Evolutionary conservation across 2,797 vertebrate species (phyloP).

Genomic region (Enteromius trimaculatus): DNA sequence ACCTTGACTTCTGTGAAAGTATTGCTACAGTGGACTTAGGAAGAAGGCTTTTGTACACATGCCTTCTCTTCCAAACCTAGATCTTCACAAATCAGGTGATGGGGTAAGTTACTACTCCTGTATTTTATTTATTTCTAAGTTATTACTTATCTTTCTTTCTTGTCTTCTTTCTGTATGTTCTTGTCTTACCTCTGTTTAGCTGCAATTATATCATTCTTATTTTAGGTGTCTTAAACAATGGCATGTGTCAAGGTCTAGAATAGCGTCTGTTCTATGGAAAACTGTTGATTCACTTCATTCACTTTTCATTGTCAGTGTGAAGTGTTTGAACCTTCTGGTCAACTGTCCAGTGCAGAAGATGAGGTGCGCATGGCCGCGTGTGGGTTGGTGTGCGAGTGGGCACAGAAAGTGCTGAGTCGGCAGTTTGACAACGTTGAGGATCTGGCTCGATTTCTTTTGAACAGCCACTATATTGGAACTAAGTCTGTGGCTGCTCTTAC

Average conservation of each 20-base stretch:
- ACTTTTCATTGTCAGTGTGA: constrained; percentile 80
- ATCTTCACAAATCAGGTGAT: constrained; percentile 92
- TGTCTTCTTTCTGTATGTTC: background rate
- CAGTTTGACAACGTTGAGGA: constrained; percentile 95
- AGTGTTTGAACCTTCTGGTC: constrained; percentile 83
- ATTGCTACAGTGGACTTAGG: constrained; percentile 98
- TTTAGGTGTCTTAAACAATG: background rate
- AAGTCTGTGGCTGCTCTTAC: constrained; percentile 97
- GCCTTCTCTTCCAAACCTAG: constrained; percentile 94
- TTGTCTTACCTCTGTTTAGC: background rate
- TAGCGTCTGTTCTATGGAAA: background rate
- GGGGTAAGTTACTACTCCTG: constrained; percentile 77
- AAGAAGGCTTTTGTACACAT: constrained; percentile 97
- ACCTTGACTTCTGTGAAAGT: constrained; percentile 90
- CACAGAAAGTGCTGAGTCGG: constrained; percentile 97
- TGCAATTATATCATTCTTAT: background rate
- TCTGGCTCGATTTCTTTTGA: constrained; percentile 94
- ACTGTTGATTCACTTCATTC: background rate
- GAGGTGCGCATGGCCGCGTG: constrained; percentile 93
- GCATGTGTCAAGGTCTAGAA: background rate
- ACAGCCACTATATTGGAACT: constrained; percentile 97
- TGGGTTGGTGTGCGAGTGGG: constrained; percentile 97
- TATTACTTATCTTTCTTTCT: background rate
- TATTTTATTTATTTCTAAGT: background rate
- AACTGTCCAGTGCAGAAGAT: constrained; percentile 87